These are phyloP conservation scores for Hyperoplus lanceolatus DNA, from an alignment of 2,797 vertebrate species.

Conservation along the genomic window DNA sequence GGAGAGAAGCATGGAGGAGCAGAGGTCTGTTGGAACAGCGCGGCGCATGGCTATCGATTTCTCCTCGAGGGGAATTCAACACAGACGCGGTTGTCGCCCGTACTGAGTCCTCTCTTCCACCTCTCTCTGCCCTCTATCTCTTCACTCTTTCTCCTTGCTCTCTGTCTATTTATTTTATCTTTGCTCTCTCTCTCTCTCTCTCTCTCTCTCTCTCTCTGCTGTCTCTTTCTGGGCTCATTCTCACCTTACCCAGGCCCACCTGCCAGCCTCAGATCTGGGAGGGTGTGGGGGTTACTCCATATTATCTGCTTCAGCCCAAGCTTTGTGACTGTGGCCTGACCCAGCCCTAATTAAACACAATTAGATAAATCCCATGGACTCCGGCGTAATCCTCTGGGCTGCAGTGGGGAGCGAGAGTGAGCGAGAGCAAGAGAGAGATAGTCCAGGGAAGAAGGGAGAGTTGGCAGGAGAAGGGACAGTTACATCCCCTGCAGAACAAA, in stretches of 20 bases:
- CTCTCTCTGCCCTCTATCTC: slow-evolving; percentile 66
- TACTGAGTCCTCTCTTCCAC: slow-evolving; percentile 63
- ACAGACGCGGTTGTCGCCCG: slow-evolving; percentile 63
- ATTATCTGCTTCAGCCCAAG: slow-evolving; percentile 67
- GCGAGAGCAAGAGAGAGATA: slow-evolving; percentile 63
- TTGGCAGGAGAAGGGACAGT: slow-evolving; percentile 81
- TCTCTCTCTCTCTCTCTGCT: slow-evolving; percentile 47
- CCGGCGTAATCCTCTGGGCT: slow-evolving; percentile 81
- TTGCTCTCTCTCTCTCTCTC: slow-evolving; percentile 38
- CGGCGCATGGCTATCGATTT: slow-evolving; percentile 82
- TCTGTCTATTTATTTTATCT: slow-evolving; percentile 50
- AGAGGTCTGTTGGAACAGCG: slow-evolving; percentile 75
- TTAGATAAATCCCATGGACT: slow-evolving; percentile 86
- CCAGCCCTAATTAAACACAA: slow-evolving; percentile 86
- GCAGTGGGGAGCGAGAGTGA: slow-evolving; percentile 63
- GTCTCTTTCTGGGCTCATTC: slow-evolving; percentile 39
- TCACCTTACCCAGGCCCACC: slow-evolving; percentile 51
- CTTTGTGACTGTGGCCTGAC: slow-evolving; percentile 74
- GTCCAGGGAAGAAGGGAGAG: slow-evolving; percentile 63
- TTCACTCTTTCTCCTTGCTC: slow-evolving; percentile 46
- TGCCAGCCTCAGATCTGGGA: slow-evolving; percentile 63
- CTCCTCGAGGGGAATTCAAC: slow-evolving; percentile 73
- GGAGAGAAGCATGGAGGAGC: slow-evolving; percentile 67
- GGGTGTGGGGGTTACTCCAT: slow-evolving; percentile 56
- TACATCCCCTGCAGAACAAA: slow-evolving; percentile 81